Base-by-base conservation (phyloP, 2,888 invertebrate genomes). In the Rhodophaea formosa region DNA sequence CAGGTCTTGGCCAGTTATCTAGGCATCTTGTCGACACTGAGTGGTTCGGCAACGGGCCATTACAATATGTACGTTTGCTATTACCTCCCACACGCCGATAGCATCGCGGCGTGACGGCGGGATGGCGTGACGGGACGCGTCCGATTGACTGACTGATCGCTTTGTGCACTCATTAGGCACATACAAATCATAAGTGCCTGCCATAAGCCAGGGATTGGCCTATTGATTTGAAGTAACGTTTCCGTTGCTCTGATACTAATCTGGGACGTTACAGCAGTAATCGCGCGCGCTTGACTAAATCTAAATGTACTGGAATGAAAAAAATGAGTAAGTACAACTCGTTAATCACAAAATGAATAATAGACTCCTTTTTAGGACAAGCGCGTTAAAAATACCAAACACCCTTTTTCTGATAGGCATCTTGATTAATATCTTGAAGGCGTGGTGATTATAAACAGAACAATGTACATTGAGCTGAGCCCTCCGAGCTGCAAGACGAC, bases 71-170 rank as follows among this genome's bases (percentile, higher is more conserved):
- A 49, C 17, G 15, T 16, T 35, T 15, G 49, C 51, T 35, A 51
- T 51, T 51, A 51, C 32, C 53, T 60, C 62, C 59, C 62, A 58
- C 60, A 47, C 43, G 39, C 42, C 43, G 51, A 51, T 51, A 51
- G 35, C 32, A 51, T 51, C 51, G 51, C 55, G 46, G n/a, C n/a
- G n/a, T n/a, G n/a, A n/a, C 46, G 17, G 55, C 55, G 23, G 17
- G 35, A 39, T 49, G 49, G 32, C 55, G 57, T 52, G 57, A 57
- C 57, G 43, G n/a, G 23, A 15, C 32, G 8, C 47, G 39, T 46
- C 53, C 30, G 53, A 53, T 53, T 16, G 51, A 51, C 51, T 35
- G 51, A 51, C 32, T 35, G 51, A 51, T 51, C 32, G 32, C 35
- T 51, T 51, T 51, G 51, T 30, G 35, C 51, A 51, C 51, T 51